Conservation (phyloP, 2,113 vertebrate species). For the Lonchura striata region DNA sequence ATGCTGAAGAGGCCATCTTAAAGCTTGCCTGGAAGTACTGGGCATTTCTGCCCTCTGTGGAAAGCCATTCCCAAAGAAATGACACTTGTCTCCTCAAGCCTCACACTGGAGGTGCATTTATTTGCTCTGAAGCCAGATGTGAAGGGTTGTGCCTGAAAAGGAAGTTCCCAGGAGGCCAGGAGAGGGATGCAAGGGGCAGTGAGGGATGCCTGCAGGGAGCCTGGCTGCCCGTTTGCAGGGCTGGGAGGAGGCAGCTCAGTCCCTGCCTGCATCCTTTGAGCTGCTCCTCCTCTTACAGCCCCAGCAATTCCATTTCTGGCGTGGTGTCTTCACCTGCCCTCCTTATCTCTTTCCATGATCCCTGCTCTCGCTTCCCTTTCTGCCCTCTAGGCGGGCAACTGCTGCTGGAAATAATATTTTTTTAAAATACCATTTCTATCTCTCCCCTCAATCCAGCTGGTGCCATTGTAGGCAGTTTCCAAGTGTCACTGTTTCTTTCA, state of each 20-base stretch:
- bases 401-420: background rate
- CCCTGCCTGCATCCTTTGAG: background rate
- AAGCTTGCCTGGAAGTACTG: background rate
- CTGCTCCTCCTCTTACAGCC: background rate
- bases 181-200: background rate
- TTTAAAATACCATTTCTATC: background rate
- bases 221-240: background rate
- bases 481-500: conserved; percentile 39
- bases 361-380: background rate
- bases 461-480: conserved; percentile 27
- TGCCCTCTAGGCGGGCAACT: background rate
- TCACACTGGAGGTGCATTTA: background rate
- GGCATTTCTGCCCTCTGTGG: background rate
- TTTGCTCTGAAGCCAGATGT: background rate
- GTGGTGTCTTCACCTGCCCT: background rate
- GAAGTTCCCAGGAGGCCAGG: background rate
- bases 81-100: background rate
- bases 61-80: background rate
- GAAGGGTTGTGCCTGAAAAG: background rate
- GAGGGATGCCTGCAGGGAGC: background rate
- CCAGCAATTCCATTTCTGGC: background rate
- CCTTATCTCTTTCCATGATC: background rate
- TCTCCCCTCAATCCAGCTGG: background rate
- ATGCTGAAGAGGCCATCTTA: background rate
- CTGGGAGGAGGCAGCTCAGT: background rate